Evolutionary conservation across 2,113 vertebrate genomes (phyloP).

Genomic region (Phycodurus eques): DNA sequence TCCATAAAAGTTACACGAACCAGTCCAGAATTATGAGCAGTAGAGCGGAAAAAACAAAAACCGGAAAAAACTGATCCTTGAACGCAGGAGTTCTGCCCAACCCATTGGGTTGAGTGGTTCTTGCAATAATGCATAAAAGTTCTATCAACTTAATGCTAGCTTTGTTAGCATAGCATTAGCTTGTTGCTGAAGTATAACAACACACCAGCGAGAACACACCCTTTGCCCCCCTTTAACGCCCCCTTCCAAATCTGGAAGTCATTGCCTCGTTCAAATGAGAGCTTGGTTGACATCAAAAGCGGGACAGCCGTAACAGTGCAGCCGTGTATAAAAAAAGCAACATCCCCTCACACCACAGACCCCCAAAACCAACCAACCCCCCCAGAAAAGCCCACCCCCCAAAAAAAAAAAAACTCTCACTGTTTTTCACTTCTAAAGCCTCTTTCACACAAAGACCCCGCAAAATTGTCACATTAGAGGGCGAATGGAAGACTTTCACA

Average conservation of each 20-base stretch:
- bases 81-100: too few relatives aligned
- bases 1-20: too few relatives aligned
- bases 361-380: not conserved
- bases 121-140: not conserved
- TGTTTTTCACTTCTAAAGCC: not conserved
- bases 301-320: conserved; percentile 72
- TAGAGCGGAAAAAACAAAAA: too few relatives aligned
- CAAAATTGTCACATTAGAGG: not conserved
- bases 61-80: too few relatives aligned
- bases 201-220: not conserved
- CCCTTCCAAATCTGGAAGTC: conserved; percentile 68
- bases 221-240: not conserved
- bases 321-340: conserved; percentile 72
- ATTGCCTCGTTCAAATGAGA: conserved; percentile 73
- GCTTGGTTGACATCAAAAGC: conserved; percentile 75
- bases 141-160: not conserved
- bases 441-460: not conserved
- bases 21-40: too few relatives aligned
- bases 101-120: too few relatives aligned
- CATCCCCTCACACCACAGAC: not conserved
- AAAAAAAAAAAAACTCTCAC: not conserved
- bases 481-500: not conserved
- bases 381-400: conserved; percentile 24
- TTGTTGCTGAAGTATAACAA: not conserved
- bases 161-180: not conserved